These are phyloP conservation scores for Tyrannus savana DNA, from an alignment of 2,113 vertebrate genomes.

Conservation along the genomic window DNA sequence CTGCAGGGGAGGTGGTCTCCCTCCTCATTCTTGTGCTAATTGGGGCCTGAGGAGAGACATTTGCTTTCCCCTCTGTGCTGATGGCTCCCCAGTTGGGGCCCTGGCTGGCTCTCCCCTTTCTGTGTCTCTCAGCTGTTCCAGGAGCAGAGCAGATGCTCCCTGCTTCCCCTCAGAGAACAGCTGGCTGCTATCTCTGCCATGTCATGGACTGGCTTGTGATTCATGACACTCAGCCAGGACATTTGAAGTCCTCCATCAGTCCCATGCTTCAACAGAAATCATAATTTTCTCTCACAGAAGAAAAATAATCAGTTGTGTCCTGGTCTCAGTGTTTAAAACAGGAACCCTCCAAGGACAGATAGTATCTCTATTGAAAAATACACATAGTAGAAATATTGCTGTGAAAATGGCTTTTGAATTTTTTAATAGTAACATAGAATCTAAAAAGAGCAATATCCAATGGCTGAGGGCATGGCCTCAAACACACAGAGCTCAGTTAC, in stretches of 20 bases:
- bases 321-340: background rate
- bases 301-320: background rate
- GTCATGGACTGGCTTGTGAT: background rate
- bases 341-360: background rate
- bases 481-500: fast-evolving
- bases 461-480: background rate
- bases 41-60: conserved; percentile 29
- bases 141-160: conserved; percentile 15
- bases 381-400: background rate
- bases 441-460: background rate
- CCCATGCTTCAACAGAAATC: background rate
- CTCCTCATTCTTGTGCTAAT: background rate
- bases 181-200: background rate
- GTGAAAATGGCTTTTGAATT: background rate
- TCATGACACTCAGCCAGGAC: fast-evolving
- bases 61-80: background rate
- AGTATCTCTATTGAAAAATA: background rate
- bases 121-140: background rate
- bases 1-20: background rate
- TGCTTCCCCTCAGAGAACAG: background rate
- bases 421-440: background rate
- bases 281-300: background rate
- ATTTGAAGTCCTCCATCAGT: background rate
- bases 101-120: background rate
- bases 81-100: conserved; percentile 28